These are phyloP conservation scores for Phoenicopterus ruber DNA, from an alignment of 2,113 vertebrate species.

Conservation along the genomic window DNA sequence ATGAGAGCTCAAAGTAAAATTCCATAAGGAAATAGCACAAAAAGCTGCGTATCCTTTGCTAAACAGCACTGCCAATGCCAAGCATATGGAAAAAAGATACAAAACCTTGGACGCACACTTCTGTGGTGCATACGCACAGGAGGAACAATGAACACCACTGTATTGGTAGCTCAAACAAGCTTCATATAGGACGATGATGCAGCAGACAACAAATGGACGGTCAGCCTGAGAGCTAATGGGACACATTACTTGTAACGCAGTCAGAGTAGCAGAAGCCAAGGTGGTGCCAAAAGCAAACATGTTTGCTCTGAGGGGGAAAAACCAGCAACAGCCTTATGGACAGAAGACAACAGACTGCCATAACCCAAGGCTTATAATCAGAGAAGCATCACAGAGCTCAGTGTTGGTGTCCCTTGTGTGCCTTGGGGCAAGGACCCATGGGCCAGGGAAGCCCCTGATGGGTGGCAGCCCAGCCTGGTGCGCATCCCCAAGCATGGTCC, in stretches of 20 bases:
- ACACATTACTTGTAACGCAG: background rate
- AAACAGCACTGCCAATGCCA: background rate
- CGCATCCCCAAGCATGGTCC: background rate
- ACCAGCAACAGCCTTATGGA: fast-evolving
- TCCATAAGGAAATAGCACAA: background rate
- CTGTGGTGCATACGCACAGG: background rate
- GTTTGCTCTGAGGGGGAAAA: background rate
- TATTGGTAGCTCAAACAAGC: background rate
- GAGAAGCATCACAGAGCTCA: background rate
- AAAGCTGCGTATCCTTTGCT: background rate
- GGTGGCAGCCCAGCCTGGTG: background rate
- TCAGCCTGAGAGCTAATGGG: background rate
- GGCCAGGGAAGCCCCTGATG: background rate
- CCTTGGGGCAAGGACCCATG: background rate
- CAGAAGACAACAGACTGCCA: background rate
- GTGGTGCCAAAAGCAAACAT: background rate
- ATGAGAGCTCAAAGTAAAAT: background rate
- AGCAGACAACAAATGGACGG: background rate
- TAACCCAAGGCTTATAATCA: background rate
- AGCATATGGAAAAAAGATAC: background rate
- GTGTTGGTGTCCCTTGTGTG: fast-evolving
- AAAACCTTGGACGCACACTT: background rate
- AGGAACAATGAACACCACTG: fast-evolving
- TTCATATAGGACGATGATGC: background rate
- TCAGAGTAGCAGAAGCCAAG: background rate